Evolutionary conservation across 2,113 vertebrate species (phyloP), one percentile per base, ranked within the genome.

Genomic region (Peromyscus leucopus): DNA sequence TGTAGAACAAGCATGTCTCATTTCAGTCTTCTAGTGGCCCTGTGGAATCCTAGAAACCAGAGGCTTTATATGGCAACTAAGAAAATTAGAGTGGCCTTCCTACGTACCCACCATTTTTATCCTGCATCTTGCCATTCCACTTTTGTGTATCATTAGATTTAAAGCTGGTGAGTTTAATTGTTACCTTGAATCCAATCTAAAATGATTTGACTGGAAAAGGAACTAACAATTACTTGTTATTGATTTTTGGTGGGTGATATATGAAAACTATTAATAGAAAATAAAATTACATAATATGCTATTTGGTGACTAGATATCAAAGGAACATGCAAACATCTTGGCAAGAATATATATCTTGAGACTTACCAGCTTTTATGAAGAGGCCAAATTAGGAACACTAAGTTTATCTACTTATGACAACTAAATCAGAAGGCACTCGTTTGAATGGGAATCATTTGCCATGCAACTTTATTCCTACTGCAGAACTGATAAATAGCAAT

Each of bases 241-340:
- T 82, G 59, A 69, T 76, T 21, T 88, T 61, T 76, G 51, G 22
- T 57, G 46, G 16, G 28, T 88, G 15, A 59, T 36, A 22, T 21
- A 42, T 76, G 26, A 59, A 82, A 90, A 93, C 5, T 83, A 42
- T 59, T 6, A 72, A 36, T 87, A 78, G 82, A 82, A 94, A 71
- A 67, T 90, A 78, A 95, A 96, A 78, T 72, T 22, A 24, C 51
- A 59, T n/a, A 79, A 75, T 69, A 36, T 59, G 21, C 67, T 74
- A 2, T 74, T 67, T 71, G 6, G 67, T 57, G 39, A 78, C n/a
- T 93, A 88, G 31, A 83, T n/a, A 65, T 83, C 17, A 46, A 91
- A 95, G 36, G 82, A 57, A 76, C 87, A 2, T 93, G 2, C 6
- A 90, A 71, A 89, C 1, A 65, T 4, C 36, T 74, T 55, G 74